Evolutionary conservation across 2,113 vertebrate species (phyloP).

Genomic region (Mystacornis crossleyi): DNA sequence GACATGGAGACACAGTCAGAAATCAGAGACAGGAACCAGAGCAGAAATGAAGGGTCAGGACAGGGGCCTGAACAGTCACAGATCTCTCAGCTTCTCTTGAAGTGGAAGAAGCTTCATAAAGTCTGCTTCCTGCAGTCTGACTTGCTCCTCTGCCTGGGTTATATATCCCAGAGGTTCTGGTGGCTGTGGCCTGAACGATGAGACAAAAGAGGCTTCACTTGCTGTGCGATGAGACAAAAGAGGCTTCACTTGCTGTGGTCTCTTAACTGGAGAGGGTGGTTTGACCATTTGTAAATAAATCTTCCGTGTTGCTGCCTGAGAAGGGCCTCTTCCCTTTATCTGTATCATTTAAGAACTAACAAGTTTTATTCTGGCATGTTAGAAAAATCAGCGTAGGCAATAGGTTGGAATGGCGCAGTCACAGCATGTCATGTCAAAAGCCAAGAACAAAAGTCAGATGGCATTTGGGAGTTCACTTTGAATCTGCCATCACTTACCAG

Average conservation of each 20-base stretch:
- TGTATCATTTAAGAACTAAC: neutral
- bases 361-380: neutral
- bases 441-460: neutral
- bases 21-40: neutral
- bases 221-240: neutral
- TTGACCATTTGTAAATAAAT: neutral
- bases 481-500: neutral
- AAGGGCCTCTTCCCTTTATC: neutral
- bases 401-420: neutral
- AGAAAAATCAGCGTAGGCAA: neutral
- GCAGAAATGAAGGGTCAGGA: neutral
- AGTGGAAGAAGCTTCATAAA: neutral
- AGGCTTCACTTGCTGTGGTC: neutral
- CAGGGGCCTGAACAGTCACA: neutral
- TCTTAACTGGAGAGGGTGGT: neutral
- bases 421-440: neutral
- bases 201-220: neutral
- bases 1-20: neutral
- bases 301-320: neutral
- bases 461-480: neutral
- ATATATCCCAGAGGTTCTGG: neutral
- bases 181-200: neutral
- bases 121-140: neutral
- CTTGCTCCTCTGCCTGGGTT: neutral
- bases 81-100: neutral